Conservation (phyloP, 2,888 invertebrate species). For the Poecilobothrus nobilitatus region DNA sequence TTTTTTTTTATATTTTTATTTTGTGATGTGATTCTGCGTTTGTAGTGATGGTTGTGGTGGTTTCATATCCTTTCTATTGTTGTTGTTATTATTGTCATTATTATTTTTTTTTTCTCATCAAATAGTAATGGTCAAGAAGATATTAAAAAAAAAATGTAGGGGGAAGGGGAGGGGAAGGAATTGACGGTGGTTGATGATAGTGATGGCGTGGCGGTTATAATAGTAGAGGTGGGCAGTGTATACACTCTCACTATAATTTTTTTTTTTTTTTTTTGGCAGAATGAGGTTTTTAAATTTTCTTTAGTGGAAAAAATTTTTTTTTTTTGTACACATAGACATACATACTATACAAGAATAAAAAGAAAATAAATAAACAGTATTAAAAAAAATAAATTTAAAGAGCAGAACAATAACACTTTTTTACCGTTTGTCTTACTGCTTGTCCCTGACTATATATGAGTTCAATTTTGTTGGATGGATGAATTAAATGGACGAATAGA, state of each 20-base stretch:
- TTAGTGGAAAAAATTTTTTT: no score
- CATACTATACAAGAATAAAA: no score
- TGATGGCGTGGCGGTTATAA: no score
- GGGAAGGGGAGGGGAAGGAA: neutral
- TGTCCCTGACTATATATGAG: neutral
- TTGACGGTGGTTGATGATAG: no score
- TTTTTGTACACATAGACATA: no score
- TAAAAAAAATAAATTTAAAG: no score
- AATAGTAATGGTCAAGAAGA: neutral
- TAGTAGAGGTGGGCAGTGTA: no score
- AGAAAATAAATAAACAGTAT: no score
- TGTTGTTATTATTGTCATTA: no score
- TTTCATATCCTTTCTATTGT: neutral
- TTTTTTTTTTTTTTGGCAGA: neutral
- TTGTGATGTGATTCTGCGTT: neutral
- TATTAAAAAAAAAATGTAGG: neutral
- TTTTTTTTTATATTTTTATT: neutral
- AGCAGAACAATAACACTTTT: no score
- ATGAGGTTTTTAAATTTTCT: neutral
- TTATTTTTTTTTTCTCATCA: neutral
- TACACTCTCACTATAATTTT: no score
- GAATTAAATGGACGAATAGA: neutral
- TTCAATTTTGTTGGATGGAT: slow-evolving; percentile 1
- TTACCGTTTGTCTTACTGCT: no score
- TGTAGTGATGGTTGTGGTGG: neutral